Percentiles rank a stretch among this genome's conserved stretches.
These are phyloP conservation scores for Cinclus cinclus DNA, from an alignment of 2,113 vertebrate genomes.

Conservation along the genomic window DNA sequence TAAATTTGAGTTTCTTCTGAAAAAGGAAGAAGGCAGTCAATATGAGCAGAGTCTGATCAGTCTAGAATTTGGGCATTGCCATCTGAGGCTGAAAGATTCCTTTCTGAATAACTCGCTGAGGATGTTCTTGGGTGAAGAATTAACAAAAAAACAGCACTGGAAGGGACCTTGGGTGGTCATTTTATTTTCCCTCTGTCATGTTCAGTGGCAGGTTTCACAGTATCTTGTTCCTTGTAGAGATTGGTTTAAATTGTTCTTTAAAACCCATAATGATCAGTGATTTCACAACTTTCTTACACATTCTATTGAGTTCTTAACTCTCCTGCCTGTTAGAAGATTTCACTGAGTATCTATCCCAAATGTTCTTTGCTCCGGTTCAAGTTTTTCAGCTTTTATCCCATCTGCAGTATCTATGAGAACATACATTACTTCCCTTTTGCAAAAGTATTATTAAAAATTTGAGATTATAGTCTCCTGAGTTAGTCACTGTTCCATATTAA, in stretches of 20 bases:
- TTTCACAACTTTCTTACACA: not conserved
- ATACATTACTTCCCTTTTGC: not conserved
- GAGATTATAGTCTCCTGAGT: not conserved
- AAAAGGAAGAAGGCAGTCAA: not conserved
- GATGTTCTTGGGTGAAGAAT: not conserved
- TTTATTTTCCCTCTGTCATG: not conserved
- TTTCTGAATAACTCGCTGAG: not conserved
- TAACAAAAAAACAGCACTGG: not conserved
- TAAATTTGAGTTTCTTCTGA: not conserved
- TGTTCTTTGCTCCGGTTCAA: not conserved
- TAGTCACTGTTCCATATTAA: not conserved
- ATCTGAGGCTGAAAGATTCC: not conserved
- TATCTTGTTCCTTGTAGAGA: not conserved
- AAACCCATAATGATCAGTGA: not conserved
- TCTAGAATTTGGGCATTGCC: not conserved
- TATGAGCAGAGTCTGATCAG: not conserved
- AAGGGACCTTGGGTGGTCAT: not conserved
- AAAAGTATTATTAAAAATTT: not conserved
- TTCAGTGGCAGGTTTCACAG: not conserved
- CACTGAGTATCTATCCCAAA: not conserved
- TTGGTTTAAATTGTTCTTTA: not conserved
- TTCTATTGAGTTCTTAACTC: not conserved
- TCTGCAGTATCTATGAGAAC: not conserved
- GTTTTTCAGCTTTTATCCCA: not conserved
- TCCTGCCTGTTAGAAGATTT: not conserved